Evolutionary conservation across 2,888 invertebrate genomes (phyloP), one percentile per base, ranked within the genome.

Genomic region (Limnephilus rhombicus): DNA sequence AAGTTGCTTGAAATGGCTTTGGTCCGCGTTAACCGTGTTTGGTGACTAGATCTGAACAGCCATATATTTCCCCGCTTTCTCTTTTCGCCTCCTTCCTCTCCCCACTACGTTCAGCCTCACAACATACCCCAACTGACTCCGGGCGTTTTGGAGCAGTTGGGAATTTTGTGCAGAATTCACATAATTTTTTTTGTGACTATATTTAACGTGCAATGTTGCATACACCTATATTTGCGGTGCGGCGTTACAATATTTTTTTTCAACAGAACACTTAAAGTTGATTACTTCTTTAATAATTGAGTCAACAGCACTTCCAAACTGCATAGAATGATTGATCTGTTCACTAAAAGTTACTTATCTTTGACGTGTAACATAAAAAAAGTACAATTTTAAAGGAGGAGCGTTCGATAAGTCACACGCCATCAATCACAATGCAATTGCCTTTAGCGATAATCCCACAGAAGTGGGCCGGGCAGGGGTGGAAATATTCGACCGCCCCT

Each of bases 391-490:
- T 34, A 68, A 13, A 34, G 68, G 49, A 82, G 82, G 31, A 82
- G 80, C 34, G 29, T 41, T 83, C 82, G 45, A 91, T 92, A 92
- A 92, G 91, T 92, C 89, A 89, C 49, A 82, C 92, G 31, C 91
- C 81, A 90, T 90, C 86, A 37, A 91, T 92, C 92, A 92, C 83
- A 90, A 87, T 91, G 92, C 91, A 93, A 92, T 92, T 93, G 93
- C 92, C 92, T 91, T 41, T 87, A 85, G 93, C 90, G 91, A 91
- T 92, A 92, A 93, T 93, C 90, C 93, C 68, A 53, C 89, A 18
- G 68, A 90, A 92, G 90, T 92, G 93, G 90, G 89, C 29, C 45
- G 81, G 89, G 87, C 29, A 88, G 90, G 68, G 68, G 68, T 45
- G 53, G 80, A 45, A 90, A 87, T 89, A 90, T 92, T 93, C 49